Base-by-base conservation (phyloP, 2,113 vertebrate genomes). In the Pholis gunnellus region DNA sequence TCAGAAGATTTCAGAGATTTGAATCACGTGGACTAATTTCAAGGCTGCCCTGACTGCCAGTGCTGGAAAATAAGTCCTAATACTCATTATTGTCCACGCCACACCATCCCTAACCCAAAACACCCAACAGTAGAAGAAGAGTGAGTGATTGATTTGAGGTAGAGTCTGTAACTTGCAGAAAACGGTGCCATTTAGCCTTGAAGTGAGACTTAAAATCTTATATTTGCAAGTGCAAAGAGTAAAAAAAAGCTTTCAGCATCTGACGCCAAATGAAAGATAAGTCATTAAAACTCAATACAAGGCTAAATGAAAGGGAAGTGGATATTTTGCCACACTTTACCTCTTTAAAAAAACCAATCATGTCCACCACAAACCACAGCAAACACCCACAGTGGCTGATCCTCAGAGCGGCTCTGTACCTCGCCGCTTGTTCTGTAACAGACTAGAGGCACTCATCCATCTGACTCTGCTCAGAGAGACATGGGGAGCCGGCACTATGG, bases 361-460 rank as follows among this genome's bases (percentile, higher is more conserved):
- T 27, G 36, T 75, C 44, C 86, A 85, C 69, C 54, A 72, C 63
- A 88, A 78, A 81, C 56, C 81, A 87, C 82, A 84, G 80, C 83
- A 90, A 72, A 81, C 72, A 63, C 66, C 63, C 74, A 52, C 63
- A 60, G 71, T 10, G 63, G 63, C 78, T 65, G 69, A 67, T 64
- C 83, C 89, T 91, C 82, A 78, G 64, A 85, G 79, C 46, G 50
- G 78, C 77, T 74, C 69, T 81, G 92, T 96, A 95, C 95, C 95
- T 96, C 71, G 89, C 88, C 89, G 88, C 82, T 90, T 95, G 91
- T 90, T 94, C 93, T 94, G 94, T 79, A 96, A 83, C 85, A 96
- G 94, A 88, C 90, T 94, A 90, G 95, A 94, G 72, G 95, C 91
- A 85, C 95, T 96, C 91, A 94, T 93, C 94, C 96, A 95, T 40